Base-by-base conservation (phyloP, 1,140 invertebrate species). In the Drosophila ironensis region DNA sequence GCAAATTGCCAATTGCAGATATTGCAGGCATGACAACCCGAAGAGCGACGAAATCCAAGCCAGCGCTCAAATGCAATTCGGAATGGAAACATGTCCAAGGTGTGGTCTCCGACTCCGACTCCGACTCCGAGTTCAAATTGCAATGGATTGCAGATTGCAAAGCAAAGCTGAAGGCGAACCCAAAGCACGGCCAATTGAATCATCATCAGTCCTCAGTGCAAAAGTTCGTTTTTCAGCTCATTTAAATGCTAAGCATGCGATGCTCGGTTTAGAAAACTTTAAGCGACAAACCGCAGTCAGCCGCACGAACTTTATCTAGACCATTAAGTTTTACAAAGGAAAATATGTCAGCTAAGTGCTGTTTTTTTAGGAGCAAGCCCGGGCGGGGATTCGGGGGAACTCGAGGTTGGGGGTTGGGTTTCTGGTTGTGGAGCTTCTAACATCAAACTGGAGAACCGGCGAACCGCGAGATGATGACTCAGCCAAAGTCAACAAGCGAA, bases 241-340 rank as follows among this genome's bases (percentile, higher is more conserved):
- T 82, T 82, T 84, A 78, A 84, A 82, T 82, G 64, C 61, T 51
- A 53, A 72, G 59, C 72, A 50, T 76, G 47, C 67, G 33, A 72
- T 38, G 40, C 27, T 68, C 61, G 25, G 37, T 47, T 68, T 68
- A 14, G 22, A 41, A 67, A 46, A 48, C 46, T 66, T 52, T 35
- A 38, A 30, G 50, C 63, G 33, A 54, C 41, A 54, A 70, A 71
- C 66, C 67, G 28, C 66, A 70, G 50, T 51, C 64, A 57, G 30
- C 50, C 54, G 35, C 41, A 51, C 51, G 53, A 84, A 82, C 77
- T 81, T 84, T 86, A 84, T 84, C 80, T 84, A 86, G 78, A 74
- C 70, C 80, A 86, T 84, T 84, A 78, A 73, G 73, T 86, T 86
- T 73, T 61, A 84, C 80, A 78, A 71, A 74, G 68, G 72, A 66